Conservation (phyloP, 2,888 invertebrate genomes). For the Tipula helvola region DNA sequence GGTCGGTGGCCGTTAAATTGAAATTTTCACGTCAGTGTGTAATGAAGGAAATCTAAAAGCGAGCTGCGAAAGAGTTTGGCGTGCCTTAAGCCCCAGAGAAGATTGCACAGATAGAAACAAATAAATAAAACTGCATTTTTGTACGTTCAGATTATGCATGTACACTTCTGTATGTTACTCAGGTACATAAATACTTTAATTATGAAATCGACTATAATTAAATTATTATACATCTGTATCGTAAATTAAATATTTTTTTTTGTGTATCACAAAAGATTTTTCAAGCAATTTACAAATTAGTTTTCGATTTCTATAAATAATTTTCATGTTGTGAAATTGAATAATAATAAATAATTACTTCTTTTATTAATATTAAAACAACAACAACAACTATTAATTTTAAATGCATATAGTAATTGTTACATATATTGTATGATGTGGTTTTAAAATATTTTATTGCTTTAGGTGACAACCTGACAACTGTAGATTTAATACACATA, state of each 20-base stretch:
- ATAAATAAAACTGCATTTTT: too few species aligned
- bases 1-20: too few species aligned
- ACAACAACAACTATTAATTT: neutral
- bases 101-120: too few species aligned
- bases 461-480: neutral
- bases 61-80: too few species aligned
- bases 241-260: too few species aligned
- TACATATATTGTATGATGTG: neutral
- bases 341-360: neutral
- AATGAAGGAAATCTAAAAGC: too few species aligned
- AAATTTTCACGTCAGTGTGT: too few species aligned
- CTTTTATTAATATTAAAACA: neutral
- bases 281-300: neutral
- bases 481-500: too few species aligned
- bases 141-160: too few species aligned
- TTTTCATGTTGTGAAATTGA: neutral
- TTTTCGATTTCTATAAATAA: neutral
- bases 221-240: too few species aligned
- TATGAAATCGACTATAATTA: neutral
- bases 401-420: neutral
- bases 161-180: too few species aligned
- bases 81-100: too few species aligned
- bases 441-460: neutral
- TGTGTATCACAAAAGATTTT: neutral
- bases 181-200: neutral